These are phyloP conservation scores for Ernsta delagoae DNA, from an alignment of 2,888 invertebrate species.

Conservation along the genomic window DNA sequence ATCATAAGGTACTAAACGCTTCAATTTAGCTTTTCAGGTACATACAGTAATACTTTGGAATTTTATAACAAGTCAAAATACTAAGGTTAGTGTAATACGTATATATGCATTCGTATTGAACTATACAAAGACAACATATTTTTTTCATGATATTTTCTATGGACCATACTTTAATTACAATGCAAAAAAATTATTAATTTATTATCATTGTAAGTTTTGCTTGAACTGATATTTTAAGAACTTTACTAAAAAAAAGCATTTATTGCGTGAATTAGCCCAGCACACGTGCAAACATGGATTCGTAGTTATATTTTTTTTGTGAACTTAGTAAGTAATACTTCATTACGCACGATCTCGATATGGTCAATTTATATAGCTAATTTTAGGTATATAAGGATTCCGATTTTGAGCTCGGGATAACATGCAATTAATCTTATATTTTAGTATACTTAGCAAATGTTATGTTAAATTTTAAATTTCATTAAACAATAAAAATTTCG, in stretches of 20 bases:
- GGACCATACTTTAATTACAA: neutral
- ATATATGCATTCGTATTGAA: neutral
- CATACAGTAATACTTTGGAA: constrained; percentile 36
- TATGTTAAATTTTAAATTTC: too few relatives aligned
- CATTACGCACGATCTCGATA: constrained; percentile 8
- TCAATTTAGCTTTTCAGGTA: constrained; percentile 29
- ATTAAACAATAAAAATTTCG: neutral
- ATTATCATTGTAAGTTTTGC: neutral
- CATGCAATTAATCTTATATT: neutral
- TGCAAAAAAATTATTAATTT: too few relatives aligned
- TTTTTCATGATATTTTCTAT: neutral
- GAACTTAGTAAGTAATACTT: neutral
- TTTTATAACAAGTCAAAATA: constrained; percentile 3
- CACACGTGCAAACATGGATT: neutral
- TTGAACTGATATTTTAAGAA: neutral
- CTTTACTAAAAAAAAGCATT: neutral
- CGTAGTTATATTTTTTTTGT: neutral
- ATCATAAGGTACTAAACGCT: constrained; percentile 18
- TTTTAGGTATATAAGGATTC: constrained; percentile 5
- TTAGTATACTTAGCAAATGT: neutral
- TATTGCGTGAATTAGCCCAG: neutral
- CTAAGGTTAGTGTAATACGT: neutral
- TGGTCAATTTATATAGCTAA: constrained; percentile 8
- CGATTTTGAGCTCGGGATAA: constrained; percentile 15
- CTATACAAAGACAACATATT: neutral